Base-by-base conservation (phyloP, 2,113 vertebrate genomes). In the Pygoscelis antarcticus region DNA sequence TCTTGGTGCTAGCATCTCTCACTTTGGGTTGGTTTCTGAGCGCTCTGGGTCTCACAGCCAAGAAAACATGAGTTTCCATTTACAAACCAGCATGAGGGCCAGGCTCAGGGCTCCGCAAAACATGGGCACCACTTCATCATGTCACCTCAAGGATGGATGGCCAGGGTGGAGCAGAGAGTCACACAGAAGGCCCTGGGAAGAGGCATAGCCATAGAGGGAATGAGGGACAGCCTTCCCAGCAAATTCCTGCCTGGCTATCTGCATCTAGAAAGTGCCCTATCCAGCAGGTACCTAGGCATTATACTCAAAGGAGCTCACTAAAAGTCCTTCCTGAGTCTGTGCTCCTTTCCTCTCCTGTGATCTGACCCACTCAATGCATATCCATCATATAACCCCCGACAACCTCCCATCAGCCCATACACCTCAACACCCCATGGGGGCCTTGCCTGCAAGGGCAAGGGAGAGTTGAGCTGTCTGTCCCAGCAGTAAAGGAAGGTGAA, bases 81-180 rank as follows among this genome's bases (percentile, higher is more conserved):
- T n/a, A 62, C 10, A 49, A 66, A 30, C 3, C 13, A 47, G 3
- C 3, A 19, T 19, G 62, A 29, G 13, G 6, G 3, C 4, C 5
- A 13, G 23, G 21, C 5, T 89, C 15, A 42, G 15, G 42, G 42
- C 42, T 42, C n/a, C 27, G 62, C 30, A 81, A 49, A 91, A 40
- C 8, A 12, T 5, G 16, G 32, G 12, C 4, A 32, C 4, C 4
- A 14, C 38, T 81, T 78, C 10, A 3, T 34, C 8, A 0, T 32
- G 16, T 26, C 10, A 4, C 27, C 34, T 74, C 55, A n/a, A 61
- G 69, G 60, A 51, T 34, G 29, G 34, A 57, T 36, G 36, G 16
- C 10, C 71, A 83, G 27, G 16, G 20, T 62, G 49, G 9, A 61
- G n/a, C 7, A 47, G 19, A 36, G 15, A 80, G 29, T 57, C 30